Percentiles rank a stretch among this genome's conserved stretches.
These are phyloP conservation scores for Lagria hirta DNA, from an alignment of 2,888 invertebrate genomes.

Conservation along the genomic window DNA sequence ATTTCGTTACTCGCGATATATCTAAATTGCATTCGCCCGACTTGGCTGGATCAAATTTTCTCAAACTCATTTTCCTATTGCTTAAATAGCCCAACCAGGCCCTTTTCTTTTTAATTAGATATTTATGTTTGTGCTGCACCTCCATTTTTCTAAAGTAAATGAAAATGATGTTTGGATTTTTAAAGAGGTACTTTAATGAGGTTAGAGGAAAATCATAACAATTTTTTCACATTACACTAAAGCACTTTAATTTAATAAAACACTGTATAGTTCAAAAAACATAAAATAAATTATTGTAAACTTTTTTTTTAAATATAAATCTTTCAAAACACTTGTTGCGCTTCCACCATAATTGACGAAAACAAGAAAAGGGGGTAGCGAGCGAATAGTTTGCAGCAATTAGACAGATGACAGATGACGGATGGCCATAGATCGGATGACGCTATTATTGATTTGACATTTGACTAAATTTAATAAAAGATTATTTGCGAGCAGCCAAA, in stretches of 20 bases:
- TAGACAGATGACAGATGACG: constrained; percentile 10
- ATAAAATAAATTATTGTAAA: constrained; percentile 10
- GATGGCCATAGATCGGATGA: not conserved
- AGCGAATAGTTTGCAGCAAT: not conserved
- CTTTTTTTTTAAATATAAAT: constrained; percentile 31
- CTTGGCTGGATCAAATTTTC: too few relatives aligned
- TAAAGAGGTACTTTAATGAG: not conserved
- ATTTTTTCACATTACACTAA: too few relatives aligned
- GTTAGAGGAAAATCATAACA: constrained; percentile 8
- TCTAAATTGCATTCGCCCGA: constrained; percentile 34
- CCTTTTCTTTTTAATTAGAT: constrained; percentile 33
- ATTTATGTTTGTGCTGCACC: too few relatives aligned
- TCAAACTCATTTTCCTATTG: constrained; percentile 32
- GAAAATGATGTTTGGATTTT: not conserved
- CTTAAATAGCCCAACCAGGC: constrained; percentile 30
- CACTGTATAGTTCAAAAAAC: constrained; percentile 9
- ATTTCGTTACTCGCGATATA: constrained; percentile 37
- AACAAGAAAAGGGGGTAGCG: constrained; percentile 30
- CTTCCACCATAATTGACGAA: constrained; percentile 41
- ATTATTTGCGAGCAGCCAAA: too few relatives aligned
- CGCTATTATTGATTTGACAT: too few relatives aligned
- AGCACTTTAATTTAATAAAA: too few relatives aligned
- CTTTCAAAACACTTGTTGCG: constrained; percentile 46
- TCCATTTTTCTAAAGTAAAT: constrained; percentile 15
- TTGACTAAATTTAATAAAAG: too few relatives aligned